Evolutionary conservation across 2,888 invertebrate species (phyloP).

Genomic region (Cantharis rustica): DNA sequence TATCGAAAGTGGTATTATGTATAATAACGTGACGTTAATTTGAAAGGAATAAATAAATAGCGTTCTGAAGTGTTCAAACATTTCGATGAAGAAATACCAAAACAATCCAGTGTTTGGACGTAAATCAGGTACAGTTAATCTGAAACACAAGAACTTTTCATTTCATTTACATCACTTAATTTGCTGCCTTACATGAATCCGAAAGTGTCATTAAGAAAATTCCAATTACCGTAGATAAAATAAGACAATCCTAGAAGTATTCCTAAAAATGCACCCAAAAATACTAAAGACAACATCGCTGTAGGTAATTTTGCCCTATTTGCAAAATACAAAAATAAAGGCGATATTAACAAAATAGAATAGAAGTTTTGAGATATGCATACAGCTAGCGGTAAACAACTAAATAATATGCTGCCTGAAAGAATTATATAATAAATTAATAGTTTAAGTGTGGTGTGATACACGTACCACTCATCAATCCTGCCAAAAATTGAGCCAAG

Average conservation of each 20-base stretch:
- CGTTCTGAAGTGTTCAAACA: slow-evolving; percentile 97
- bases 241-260: slow-evolving; percentile 7
- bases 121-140: slow-evolving; percentile 88
- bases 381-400: slow-evolving; percentile 73
- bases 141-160: slow-evolving; percentile 56
- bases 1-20: slow-evolving; percentile 85
- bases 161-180: not conserved
- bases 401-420: slow-evolving; percentile 63
- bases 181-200: slow-evolving; percentile 70
- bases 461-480: slow-evolving; percentile 64
- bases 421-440: slow-evolving; percentile 14
- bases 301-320: slow-evolving; percentile 59
- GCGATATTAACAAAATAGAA: slow-evolving; percentile 81
- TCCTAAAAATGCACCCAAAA: slow-evolving; percentile 25
- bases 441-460: slow-evolving; percentile 3
- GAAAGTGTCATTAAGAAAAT: slow-evolving; percentile 58
- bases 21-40: slow-evolving; percentile 90
- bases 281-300: slow-evolving; percentile 43
- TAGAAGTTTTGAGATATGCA: slow-evolving; percentile 83
- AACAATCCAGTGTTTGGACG: slow-evolving; percentile 97
- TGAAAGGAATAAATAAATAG: slow-evolving; percentile 97
- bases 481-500: slow-evolving; percentile 72
- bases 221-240: slow-evolving; percentile 43
- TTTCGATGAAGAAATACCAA: slow-evolving; percentile 99
- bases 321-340: slow-evolving; percentile 74